A percentile compares a stretch with the other conserved stretches of the same genome.
Evolutionary conservation across 37 sponge, comb jelly and placozoan genomes (phyloP).

Genomic region (Eunapius fragilis): DNA sequence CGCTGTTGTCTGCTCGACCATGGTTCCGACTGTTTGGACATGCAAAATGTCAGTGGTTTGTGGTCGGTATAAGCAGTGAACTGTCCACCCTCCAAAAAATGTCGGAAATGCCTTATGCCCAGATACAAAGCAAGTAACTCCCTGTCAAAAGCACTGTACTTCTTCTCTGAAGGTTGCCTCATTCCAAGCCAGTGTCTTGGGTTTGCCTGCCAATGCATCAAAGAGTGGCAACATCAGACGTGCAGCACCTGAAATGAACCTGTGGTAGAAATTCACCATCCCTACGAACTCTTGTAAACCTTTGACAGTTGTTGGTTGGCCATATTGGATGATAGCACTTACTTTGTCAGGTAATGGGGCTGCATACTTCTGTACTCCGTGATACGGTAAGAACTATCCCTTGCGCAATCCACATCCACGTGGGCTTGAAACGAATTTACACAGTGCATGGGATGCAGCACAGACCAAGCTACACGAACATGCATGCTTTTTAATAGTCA

Average conservation of each 20-base stretch:
- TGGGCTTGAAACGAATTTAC: too few relatives aligned
- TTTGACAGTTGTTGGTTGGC: slow-evolving; percentile 18
- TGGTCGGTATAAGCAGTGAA: slow-evolving; percentile 29
- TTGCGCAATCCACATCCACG: too few relatives aligned
- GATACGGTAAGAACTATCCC: too few relatives aligned
- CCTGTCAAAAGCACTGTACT: slow-evolving; percentile 43
- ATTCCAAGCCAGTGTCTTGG: slow-evolving; percentile 20
- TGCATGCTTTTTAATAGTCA: too few relatives aligned
- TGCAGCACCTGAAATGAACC: slow-evolving; percentile 18
- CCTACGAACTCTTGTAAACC: slow-evolving; percentile 15
- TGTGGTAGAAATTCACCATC: slow-evolving; percentile 2
- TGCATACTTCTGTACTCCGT: not conserved
- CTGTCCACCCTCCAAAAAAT: slow-evolving; percentile 34
- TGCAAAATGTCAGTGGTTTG: slow-evolving; percentile 19
- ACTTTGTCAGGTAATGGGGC: slow-evolving; percentile 8
- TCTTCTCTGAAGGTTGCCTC: slow-evolving; percentile 11
- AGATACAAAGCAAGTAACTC: slow-evolving; percentile 37
- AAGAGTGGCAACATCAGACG: slow-evolving; percentile 13
- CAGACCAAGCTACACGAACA: too few relatives aligned
- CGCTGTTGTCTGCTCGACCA: slow-evolving; percentile 21
- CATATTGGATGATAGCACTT: not conserved
- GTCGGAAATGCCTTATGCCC: slow-evolving; percentile 27
- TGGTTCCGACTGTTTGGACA: slow-evolving; percentile 5
- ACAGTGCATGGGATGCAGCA: too few relatives aligned
- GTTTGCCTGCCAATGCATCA: slow-evolving; percentile 14